These are phyloP conservation scores for Pristiophorus japonicus DNA, from an alignment of 2,113 vertebrate genomes.

Conservation along the genomic window DNA sequence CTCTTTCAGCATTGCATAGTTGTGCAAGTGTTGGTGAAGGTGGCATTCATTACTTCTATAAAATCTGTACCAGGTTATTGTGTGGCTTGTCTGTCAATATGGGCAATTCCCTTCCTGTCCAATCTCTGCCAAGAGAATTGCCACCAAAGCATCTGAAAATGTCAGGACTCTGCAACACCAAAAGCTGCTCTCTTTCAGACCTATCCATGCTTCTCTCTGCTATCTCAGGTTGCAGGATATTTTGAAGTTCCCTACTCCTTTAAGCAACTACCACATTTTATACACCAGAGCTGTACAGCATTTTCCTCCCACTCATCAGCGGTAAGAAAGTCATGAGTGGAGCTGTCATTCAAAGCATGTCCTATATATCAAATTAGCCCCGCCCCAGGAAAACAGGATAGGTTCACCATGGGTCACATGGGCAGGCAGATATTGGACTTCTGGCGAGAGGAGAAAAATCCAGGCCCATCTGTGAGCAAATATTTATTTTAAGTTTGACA, in stretches of 20 bases:
- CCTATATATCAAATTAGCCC: too few species aligned
- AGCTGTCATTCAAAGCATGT: too few species aligned
- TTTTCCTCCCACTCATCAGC: too few species aligned
- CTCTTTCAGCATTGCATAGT: background rate
- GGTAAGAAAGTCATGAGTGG: too few species aligned
- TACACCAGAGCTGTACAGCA: background rate
- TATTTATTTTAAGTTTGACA: too few species aligned
- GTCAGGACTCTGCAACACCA: background rate
- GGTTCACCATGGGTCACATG: too few species aligned
- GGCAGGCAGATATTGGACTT: background rate
- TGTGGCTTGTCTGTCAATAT: background rate
- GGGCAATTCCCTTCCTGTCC: background rate
- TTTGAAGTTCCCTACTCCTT: background rate
- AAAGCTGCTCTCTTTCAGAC: too few species aligned
- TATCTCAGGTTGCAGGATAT: background rate
- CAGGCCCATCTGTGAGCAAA: background rate
- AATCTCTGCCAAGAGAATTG: background rate
- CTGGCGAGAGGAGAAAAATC: background rate
- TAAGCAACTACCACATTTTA: background rate
- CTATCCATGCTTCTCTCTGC: background rate
- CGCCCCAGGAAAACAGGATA: too few species aligned
- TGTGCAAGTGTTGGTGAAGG: background rate
- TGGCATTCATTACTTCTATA: background rate
- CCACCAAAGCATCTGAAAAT: background rate
- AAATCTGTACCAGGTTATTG: background rate